Evolutionary conservation across 2,888 invertebrate genomes (phyloP).

Genomic region (Eupeodes luniger): DNA sequence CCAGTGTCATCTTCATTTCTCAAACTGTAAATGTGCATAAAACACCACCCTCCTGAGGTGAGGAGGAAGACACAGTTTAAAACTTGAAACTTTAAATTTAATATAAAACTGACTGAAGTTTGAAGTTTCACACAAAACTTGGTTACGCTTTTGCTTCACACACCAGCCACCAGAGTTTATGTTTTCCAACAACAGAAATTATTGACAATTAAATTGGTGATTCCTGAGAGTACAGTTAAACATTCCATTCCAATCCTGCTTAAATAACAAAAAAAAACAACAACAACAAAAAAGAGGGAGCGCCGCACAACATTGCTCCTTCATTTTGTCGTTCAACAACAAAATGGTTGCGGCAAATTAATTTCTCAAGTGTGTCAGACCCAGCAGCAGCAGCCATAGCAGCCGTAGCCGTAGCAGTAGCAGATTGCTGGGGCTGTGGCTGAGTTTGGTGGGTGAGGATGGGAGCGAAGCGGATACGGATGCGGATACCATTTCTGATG

Average conservation of each 20-base stretch:
- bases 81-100: slow-evolving; percentile 44
- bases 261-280: too few species aligned
- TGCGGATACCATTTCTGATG: not conserved
- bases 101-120: slow-evolving; percentile 47
- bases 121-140: slow-evolving; percentile 25
- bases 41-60: not conserved
- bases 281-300: too few species aligned
- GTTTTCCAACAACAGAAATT: slow-evolving; percentile 38
- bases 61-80: slow-evolving; percentile 11
- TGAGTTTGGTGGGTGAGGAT: too few species aligned
- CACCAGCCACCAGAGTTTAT: slow-evolving; percentile 19
- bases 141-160: not conserved
- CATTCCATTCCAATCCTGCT: slow-evolving; percentile 3
- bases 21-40: slow-evolving; percentile 37
- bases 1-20: not conserved
- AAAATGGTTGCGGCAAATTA: slow-evolving; percentile 48
- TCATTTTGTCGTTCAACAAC: slow-evolving; percentile 44
- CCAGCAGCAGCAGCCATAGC: not conserved
- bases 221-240: slow-evolving; percentile 4
- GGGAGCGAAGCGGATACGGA: not conserved
- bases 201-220: slow-evolving; percentile 64
- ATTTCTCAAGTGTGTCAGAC: slow-evolving; percentile 37
- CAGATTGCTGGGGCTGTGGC: not conserved
- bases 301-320: slow-evolving; percentile 6
- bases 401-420: slow-evolving; percentile 4